Conservation (phyloP, 2,888 invertebrate genomes). For the Mystacides longicornis region DNA sequence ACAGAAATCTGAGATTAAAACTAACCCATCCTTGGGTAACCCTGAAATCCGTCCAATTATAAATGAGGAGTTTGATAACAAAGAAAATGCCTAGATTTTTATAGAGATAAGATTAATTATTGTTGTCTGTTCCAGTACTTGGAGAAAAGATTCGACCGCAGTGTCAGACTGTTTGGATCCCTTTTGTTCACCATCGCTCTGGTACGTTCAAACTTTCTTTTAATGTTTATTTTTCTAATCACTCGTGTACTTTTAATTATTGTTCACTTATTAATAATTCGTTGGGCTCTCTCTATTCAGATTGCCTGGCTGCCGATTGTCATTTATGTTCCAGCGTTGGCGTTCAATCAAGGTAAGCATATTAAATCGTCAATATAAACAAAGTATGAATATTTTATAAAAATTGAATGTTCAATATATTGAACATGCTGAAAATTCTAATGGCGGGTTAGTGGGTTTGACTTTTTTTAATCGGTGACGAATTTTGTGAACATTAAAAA, state of each 20-base stretch:
- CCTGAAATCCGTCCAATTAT: too few species aligned
- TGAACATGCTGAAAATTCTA: background rate
- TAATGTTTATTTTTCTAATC: background rate
- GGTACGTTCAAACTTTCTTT: slow-evolving; percentile 39
- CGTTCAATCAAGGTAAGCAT: slow-evolving; percentile 71
- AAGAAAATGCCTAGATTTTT: too few species aligned
- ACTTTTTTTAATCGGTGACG: too few species aligned
- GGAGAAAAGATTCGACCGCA: slow-evolving; percentile 62
- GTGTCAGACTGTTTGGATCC: slow-evolving; percentile 63
- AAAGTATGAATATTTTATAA: background rate
- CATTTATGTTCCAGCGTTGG: slow-evolving; percentile 69
- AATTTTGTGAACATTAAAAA: too few species aligned
- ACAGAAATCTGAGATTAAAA: too few species aligned
- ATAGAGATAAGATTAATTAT: too few species aligned
- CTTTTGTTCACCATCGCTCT: slow-evolving; percentile 59
- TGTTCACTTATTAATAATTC: slow-evolving; percentile 4
- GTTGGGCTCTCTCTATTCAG: slow-evolving; percentile 44
- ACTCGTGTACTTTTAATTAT: slow-evolving; percentile 5
- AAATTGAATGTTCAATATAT: background rate
- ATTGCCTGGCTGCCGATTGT: slow-evolving; percentile 72
- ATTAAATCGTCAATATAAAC: background rate
- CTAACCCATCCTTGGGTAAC: too few species aligned
- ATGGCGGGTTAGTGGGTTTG: background rate
- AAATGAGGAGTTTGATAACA: too few species aligned
- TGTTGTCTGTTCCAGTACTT: too few species aligned